Percentiles rank a stretch among this genome's conserved stretches.
Conservation (phyloP, 1,140 invertebrate genomes). For the Philopotamus ludificatus region DNA sequence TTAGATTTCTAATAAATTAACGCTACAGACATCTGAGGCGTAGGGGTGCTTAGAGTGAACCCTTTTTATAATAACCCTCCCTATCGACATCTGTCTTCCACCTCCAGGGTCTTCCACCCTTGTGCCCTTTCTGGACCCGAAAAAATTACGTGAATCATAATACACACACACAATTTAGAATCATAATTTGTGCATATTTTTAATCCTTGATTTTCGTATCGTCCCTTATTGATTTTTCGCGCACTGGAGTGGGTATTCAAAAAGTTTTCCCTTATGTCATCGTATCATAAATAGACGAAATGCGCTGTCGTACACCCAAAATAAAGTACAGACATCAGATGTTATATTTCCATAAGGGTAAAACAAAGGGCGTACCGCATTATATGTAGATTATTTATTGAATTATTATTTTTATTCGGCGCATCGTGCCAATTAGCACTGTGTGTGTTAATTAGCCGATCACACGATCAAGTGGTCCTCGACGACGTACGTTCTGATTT, state of each 20-base stretch:
- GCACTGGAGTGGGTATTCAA: slow-evolving; percentile 11
- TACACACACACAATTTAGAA: not conserved
- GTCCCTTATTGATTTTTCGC: slow-evolving; percentile 16
- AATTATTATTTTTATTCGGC: too few species aligned
- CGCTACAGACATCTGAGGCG: slow-evolving; percentile 35
- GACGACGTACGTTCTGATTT: too few species aligned
- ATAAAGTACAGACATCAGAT: slow-evolving; percentile 38
- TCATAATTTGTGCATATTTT: too few species aligned
- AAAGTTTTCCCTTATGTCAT: slow-evolving; percentile 36
- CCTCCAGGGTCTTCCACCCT: slow-evolving; percentile 15
- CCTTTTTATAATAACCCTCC: slow-evolving; percentile 32
- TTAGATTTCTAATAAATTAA: slow-evolving; percentile 39
- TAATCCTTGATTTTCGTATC: not conserved
- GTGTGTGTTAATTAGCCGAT: too few species aligned
- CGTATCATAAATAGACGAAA: slow-evolving; percentile 26
- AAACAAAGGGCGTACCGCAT: slow-evolving; percentile 23
- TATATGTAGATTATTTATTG: too few species aligned
- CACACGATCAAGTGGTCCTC: too few species aligned
- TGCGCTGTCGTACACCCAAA: slow-evolving; percentile 16
- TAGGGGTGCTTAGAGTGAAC: slow-evolving; percentile 26
- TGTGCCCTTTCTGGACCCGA: slow-evolving; percentile 6
- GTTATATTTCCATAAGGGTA: slow-evolving; percentile 38
- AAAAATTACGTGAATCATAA: slow-evolving; percentile 10
- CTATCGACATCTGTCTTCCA: slow-evolving; percentile 40
- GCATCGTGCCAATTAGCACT: too few species aligned